Conservation (phyloP, 2,888 invertebrate species). For the Bugulina stolonifera region DNA sequence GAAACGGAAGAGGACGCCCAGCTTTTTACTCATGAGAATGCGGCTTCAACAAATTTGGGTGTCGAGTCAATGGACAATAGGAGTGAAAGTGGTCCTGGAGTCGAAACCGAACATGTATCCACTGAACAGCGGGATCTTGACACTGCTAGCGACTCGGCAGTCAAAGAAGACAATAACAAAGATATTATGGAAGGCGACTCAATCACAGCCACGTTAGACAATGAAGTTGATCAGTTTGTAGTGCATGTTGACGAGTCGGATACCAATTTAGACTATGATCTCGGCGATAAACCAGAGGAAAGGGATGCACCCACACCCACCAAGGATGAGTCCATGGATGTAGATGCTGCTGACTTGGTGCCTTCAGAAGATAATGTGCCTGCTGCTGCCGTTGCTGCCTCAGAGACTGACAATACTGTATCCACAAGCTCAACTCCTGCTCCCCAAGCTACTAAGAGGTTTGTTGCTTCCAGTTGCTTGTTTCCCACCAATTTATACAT, state of each 20-base stretch:
- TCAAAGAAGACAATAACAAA: neutral
- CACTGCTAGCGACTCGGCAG: no score
- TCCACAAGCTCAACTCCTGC: conserved; percentile 9
- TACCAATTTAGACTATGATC: conserved; percentile 51
- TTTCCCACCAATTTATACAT: no score
- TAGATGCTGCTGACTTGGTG: conserved; percentile 9
- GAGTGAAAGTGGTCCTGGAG: no score
- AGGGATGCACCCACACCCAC: conserved; percentile 28
- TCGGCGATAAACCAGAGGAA: conserved; percentile 30
- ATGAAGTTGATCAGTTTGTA: conserved; percentile 36
- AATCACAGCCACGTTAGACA: conserved; percentile 28
- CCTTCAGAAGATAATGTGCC: neutral
- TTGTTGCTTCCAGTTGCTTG: neutral
- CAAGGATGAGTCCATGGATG: conserved; percentile 27
- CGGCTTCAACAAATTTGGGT: neutral
- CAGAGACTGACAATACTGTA: neutral
- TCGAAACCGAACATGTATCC: no score
- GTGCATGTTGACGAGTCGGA: conserved; percentile 53
- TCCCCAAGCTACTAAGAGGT: conserved; percentile 26
- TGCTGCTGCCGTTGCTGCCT: neutral
- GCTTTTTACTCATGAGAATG: neutral
- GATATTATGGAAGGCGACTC: neutral
- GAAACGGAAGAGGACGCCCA: neutral
- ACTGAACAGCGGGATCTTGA: no score
- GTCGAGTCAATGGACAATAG: no score